Percentiles rank a stretch among this genome's conserved stretches.
phyloP scores from a whole-genome alignment of 1,140 invertebrate species.

The Aethina tumida region DNA sequence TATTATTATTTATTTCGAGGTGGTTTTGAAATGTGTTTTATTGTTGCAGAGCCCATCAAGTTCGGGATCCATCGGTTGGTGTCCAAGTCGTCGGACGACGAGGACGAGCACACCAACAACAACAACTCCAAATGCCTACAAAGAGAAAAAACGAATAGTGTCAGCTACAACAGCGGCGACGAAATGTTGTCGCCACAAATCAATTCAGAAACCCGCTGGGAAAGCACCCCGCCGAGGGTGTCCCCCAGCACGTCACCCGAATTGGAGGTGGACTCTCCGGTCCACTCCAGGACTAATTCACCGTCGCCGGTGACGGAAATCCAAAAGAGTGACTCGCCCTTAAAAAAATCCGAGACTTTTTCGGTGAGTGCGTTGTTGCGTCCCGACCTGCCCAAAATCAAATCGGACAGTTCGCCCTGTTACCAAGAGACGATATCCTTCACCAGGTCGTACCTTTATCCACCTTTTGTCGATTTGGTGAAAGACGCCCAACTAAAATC shows the following conservation, averaged over 20 bases:
- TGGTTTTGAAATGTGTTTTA: too few species aligned
- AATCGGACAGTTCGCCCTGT: conserved; percentile 38
- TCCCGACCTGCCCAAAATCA: conserved; percentile 59
- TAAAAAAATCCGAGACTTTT: conserved; percentile 64
- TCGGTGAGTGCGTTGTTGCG: conserved; percentile 66
- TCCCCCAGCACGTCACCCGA: conserved; percentile 48
- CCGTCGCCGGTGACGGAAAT: conserved; percentile 40
- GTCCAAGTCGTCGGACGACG: conserved; percentile 47
- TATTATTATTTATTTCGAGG: too few species aligned
- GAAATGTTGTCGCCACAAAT: conserved; percentile 24
- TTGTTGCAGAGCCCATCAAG: conserved; percentile 56
- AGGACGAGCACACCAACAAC: conserved; percentile 39
- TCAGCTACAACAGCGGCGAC: conserved; percentile 24
- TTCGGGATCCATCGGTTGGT: conserved; percentile 62
- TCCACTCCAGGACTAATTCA: conserved; percentile 39
- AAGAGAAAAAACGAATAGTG: conserved; percentile 20
- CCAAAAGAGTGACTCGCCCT: conserved; percentile 32
- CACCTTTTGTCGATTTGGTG: conserved; percentile 45
- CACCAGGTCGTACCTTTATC: conserved; percentile 52
- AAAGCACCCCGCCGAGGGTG: conserved; percentile 42
- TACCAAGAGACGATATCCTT: conserved; percentile 44
- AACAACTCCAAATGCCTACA: conserved; percentile 29
- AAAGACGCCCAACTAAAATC: conserved; percentile 40
- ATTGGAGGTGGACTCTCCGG: conserved; percentile 59
- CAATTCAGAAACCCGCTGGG: conserved; percentile 23